These are phyloP conservation scores for Julus scanicus DNA, from an alignment of 2,888 invertebrate species.

Conservation along the genomic window DNA sequence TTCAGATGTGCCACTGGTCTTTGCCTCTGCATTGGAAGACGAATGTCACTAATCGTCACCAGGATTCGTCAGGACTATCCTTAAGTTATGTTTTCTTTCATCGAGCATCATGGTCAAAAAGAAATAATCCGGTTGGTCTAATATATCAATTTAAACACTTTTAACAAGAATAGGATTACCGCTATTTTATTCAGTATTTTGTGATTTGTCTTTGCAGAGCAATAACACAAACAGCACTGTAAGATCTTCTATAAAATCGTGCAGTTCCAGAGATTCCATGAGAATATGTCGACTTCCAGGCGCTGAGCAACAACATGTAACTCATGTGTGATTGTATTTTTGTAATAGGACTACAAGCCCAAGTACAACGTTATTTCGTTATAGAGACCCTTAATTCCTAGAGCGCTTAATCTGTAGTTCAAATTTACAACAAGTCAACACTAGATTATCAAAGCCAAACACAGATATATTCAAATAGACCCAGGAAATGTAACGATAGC, in stretches of 20 bases:
- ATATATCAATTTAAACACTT: neutral
- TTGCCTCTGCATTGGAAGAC: neutral
- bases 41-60: neutral
- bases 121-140: conserved; percentile 44
- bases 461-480: too few relatives aligned
- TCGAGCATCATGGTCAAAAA: conserved; percentile 55
- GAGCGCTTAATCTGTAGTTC: neutral
- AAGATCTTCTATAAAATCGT: conserved; percentile 52
- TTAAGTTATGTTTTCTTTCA: conserved; percentile 57
- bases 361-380: neutral
- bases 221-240: conserved; percentile 44
- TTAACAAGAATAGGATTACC: neutral
- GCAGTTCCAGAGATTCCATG: conserved; percentile 52
- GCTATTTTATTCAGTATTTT: neutral
- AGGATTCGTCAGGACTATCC: conserved; percentile 53
- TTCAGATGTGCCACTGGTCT: conserved; percentile 52
- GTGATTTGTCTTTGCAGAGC: neutral
- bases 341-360: neutral
- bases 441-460: too few relatives aligned
- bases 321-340: conserved; percentile 6
- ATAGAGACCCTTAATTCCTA: neutral
- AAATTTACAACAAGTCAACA: too few relatives aligned
- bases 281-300: conserved; percentile 25
- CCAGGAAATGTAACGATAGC: too few relatives aligned
- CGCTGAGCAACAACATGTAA: conserved; percentile 5